phyloP scores from a whole-genome alignment of 2,888 invertebrate species.

The Mechanitis mazaeus region DNA sequence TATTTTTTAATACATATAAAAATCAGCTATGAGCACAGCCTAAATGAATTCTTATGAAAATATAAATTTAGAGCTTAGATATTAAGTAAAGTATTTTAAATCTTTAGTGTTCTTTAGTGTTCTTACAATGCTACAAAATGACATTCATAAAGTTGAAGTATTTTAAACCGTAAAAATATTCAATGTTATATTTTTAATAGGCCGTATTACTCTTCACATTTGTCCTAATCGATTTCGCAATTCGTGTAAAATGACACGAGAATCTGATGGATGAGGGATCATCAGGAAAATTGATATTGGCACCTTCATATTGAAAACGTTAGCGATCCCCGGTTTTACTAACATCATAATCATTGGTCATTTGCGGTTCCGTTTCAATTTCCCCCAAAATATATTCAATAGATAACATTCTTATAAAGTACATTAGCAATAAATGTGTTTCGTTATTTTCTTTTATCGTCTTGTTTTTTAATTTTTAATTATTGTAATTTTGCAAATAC shows the following conservation, averaged over 20 bases:
- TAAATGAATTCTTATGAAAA: no score
- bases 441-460: no score
- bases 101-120: no score
- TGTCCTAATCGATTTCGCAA: constrained; percentile 3
- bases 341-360: constrained; percentile 1
- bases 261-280: constrained; percentile 9
- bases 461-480: not conserved
- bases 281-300: constrained; percentile 4
- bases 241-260: constrained; percentile 5
- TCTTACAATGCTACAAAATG: no score
- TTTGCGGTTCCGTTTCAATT: not conserved
- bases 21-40: not conserved
- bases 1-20: constrained; percentile 15
- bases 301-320: constrained; percentile 7
- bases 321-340: not conserved
- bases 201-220: not conserved
- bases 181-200: not conserved
- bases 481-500: constrained; percentile 8
- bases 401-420: not conserved
- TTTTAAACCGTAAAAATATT: no score
- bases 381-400: not conserved
- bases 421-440: not conserved
- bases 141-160: no score
- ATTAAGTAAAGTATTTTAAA: no score
- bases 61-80: no score